Base-by-base conservation (phyloP, 2,888 invertebrate genomes). In the Zeuzera pyrina region DNA sequence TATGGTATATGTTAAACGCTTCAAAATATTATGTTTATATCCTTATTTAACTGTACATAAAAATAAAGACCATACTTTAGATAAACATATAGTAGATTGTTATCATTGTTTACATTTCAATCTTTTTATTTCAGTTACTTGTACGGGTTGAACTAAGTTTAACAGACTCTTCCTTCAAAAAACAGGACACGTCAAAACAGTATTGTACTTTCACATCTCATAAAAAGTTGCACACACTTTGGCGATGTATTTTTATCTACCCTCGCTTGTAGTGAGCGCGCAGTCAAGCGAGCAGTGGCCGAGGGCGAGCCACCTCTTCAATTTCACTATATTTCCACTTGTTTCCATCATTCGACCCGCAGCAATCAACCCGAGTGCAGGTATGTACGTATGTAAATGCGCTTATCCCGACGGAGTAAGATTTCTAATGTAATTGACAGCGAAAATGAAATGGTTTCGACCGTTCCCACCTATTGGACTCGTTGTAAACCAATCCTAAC, bases 361-460 rank as follows among this genome's bases (percentile, higher is more conserved):
- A 55, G 63, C 59, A 74, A 73, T 74, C 73, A 70, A 52, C 37
- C 45, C 55, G 55, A 74, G 72, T 74, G 72, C 70, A 70, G 49
- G 43, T 41, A 41, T 38, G n/a, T 12, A 8, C 19, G 39, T 65
- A 73, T 70, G 72, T 68, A 72, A 69, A 72, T 71, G 47, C 38
- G 40, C 33, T 34, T 11, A 39, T 29, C 31, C 32, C 36, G 29
- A 28, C 40, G 49, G 52, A 66, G 57, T 60, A 54, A 65, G 60
- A 68, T 69, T 71, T 70, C 71, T 71, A 73, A 74, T 66, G 74
- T 68, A 73, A 74, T 74, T 70, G 72, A 69, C 66, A 53, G 57
- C 49, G 47, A 57, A 59, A 66, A 64, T 59, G 57, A 57, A 51
- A 60, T 58, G 52, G 54, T 52, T 49, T 47, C 44, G 37, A 42